Conservation (phyloP, 2,113 vertebrate genomes). For the Montifringilla adamsi region DNA sequence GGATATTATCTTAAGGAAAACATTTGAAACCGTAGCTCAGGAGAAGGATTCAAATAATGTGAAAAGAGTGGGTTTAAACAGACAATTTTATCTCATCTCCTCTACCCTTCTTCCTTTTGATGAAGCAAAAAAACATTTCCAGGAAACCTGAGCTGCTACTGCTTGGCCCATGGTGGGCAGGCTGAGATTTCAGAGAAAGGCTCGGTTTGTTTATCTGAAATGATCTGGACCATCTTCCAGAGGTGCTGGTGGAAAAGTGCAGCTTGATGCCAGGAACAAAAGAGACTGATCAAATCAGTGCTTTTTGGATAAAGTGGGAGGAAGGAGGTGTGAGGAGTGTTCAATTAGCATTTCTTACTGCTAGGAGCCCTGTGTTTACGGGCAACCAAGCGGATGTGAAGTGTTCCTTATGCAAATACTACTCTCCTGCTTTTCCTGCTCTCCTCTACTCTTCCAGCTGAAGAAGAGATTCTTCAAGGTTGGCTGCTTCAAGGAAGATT, state of each 20-base stretch:
- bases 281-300: slow-evolving; percentile 55
- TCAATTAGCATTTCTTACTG: slow-evolving; percentile 68
- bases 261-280: neutral
- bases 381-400: slow-evolving; percentile 54
- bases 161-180: fast-evolving
- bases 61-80: neutral
- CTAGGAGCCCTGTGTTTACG: slow-evolving; percentile 38
- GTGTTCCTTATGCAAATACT: slow-evolving; percentile 55
- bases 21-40: neutral
- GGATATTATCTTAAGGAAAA: neutral
- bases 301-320: slow-evolving; percentile 44
- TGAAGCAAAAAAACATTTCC: neutral
- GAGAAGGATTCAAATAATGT: neutral
- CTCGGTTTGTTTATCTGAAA: neutral
- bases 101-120: neutral
- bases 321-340: slow-evolving; percentile 56
- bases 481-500: slow-evolving; percentile 74
- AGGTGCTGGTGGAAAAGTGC: neutral
- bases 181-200: neutral
- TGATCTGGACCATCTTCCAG: neutral
- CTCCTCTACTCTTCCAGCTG: slow-evolving; percentile 37
- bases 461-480: slow-evolving; percentile 67
- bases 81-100: neutral
- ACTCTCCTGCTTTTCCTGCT: slow-evolving; percentile 50
- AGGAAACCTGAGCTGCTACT: neutral